Conservation (phyloP, 2,797 vertebrate species). For the Hemibagrus guttatus region DNA sequence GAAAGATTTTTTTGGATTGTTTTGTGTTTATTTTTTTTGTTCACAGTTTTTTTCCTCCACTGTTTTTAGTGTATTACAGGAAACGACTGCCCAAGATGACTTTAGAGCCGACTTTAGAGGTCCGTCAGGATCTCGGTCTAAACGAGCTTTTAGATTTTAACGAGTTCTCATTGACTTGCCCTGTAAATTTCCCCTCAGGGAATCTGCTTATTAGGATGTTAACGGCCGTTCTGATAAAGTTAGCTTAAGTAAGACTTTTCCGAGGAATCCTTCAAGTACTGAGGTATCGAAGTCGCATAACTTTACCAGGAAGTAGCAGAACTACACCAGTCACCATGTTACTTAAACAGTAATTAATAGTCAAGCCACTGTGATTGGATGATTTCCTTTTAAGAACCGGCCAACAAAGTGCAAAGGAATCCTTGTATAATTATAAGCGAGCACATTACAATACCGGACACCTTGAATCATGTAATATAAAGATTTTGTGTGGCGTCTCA, state of each 20-base stretch:
- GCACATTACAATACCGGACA: neutral
- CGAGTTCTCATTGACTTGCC: neutral
- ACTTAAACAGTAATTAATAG: no score
- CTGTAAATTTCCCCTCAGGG: neutral
- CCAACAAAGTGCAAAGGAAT: neutral
- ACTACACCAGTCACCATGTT: neutral
- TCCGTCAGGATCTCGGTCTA: neutral
- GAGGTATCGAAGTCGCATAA: neutral
- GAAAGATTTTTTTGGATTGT: neutral
- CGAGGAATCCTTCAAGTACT: neutral
- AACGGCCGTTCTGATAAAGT: neutral
- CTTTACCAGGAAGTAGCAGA: neutral
- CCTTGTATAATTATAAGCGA: neutral
- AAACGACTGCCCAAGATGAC: neutral
- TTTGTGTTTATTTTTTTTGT: no score
- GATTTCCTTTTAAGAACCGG: neutral
- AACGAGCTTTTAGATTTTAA: neutral
- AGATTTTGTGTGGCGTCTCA: neutral
- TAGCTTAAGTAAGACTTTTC: neutral
- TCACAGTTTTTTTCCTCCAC: no score
- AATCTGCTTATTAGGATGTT: neutral
- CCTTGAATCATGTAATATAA: no score
- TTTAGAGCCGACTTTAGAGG: neutral
- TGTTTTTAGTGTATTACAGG: no score
- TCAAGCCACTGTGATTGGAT: no score